A percentile compares a stretch with the other conserved stretches of the same genome.
phyloP scores from a whole-genome alignment of 2,113 vertebrate genomes.

The Neoarius graeffei region DNA sequence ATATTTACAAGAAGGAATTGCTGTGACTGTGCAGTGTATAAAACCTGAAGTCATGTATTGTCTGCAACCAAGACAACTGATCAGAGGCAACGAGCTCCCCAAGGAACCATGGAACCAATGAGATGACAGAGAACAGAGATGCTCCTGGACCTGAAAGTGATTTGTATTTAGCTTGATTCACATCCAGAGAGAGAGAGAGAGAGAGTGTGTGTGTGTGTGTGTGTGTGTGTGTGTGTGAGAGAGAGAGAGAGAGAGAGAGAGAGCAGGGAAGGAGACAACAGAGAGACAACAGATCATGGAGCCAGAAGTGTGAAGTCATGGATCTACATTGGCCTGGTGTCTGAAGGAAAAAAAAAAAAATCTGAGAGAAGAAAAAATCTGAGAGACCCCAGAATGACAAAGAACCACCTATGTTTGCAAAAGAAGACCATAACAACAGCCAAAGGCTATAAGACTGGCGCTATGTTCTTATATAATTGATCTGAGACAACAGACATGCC shows the following conservation, averaged over 20 bases:
- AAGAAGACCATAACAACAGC: not conserved
- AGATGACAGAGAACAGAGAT: not conserved
- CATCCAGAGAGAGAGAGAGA: not conserved
- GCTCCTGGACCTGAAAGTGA: slow-evolving; percentile 20
- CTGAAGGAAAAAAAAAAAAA: not conserved
- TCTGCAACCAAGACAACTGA: slow-evolving; percentile 58
- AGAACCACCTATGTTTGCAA: not conserved
- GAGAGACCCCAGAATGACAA: slow-evolving; percentile 3
- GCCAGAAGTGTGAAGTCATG: slow-evolving; percentile 22
- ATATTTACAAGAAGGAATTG: slow-evolving; percentile 70
- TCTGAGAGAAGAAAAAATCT: not conserved
- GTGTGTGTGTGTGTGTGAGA: no score
- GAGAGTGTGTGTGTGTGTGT: no score
- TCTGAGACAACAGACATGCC: not conserved
- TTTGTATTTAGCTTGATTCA: not conserved
- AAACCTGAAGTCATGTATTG: slow-evolving; percentile 60
- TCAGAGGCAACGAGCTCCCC: slow-evolving; percentile 35
- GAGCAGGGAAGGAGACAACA: not conserved
- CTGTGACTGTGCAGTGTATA: slow-evolving; percentile 49
- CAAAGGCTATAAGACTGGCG: not conserved
- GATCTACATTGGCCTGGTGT: not conserved
- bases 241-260: not conserved
- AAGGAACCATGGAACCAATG: not conserved
- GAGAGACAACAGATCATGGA: not conserved
- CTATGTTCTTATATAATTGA: not conserved